These are phyloP conservation scores for Nysson spinosus DNA, from an alignment of 2,888 invertebrate species.

Conservation along the genomic window DNA sequence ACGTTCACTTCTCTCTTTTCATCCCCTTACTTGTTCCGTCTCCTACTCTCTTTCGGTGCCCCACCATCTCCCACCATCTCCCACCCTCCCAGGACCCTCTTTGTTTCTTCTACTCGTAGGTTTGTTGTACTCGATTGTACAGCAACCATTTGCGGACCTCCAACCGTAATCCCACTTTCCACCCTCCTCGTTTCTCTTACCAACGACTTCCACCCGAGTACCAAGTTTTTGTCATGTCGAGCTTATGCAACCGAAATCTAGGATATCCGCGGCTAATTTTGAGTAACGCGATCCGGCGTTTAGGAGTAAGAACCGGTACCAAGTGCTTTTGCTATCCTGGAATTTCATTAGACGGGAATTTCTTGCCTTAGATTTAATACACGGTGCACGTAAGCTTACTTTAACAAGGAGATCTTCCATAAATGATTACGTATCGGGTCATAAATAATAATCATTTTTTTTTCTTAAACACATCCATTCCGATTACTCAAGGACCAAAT, in stretches of 20 bases:
- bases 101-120: constrained; percentile 31
- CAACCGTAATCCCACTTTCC: constrained; percentile 25
- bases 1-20: constrained; percentile 44
- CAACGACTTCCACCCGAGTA: constrained; percentile 25
- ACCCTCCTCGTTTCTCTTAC: constrained; percentile 5
- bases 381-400: no score
- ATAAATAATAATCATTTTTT: no score
- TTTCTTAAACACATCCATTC: no score
- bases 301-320: constrained; percentile 8
- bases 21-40: constrained; percentile 5
- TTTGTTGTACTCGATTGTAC: constrained; percentile 29
- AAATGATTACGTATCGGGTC: no score
- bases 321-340: constrained; percentile 7
- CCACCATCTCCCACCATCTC: constrained; percentile 10
- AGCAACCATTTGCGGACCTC: constrained; percentile 44
- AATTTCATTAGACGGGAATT: constrained; percentile 27
- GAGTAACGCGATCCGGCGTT: constrained; percentile 20
- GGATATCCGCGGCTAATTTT: constrained; percentile 55
- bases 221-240: constrained; percentile 44
- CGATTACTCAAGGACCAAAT: no score
- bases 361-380: constrained; percentile 12
- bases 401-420: no score
- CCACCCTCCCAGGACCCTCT: constrained; percentile 20
- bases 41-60: constrained; percentile 20
- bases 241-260: constrained; percentile 47